Conservation (phyloP, 1,140 invertebrate species). For the Sitobion miscanthi region DNA sequence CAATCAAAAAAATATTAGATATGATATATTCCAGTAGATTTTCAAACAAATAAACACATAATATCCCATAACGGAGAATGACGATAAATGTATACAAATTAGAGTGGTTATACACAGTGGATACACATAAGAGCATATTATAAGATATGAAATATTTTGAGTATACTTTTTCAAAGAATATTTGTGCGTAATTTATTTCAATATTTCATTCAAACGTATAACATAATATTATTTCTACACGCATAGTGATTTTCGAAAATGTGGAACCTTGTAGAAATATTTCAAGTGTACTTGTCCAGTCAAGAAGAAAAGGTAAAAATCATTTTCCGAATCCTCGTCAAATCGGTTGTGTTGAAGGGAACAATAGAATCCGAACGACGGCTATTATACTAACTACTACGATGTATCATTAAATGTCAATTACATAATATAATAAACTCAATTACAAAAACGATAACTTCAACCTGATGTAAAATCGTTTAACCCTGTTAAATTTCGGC, state of each 20-base stretch:
- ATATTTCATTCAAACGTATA: background rate
- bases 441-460: slow-evolving; percentile 27
- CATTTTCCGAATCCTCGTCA: background rate
- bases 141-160: background rate
- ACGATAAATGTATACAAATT: too few relatives aligned
- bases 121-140: background rate
- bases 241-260: background rate
- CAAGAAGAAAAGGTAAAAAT: background rate
- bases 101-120: too few relatives aligned
- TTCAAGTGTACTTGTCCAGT: background rate
- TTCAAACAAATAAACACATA: background rate
- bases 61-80: background rate
- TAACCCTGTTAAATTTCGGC: background rate
- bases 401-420: background rate
- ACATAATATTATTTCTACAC: background rate
- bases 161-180: background rate
- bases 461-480: slow-evolving; percentile 18
- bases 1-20: slow-evolving; percentile 11
- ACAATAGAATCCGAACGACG: background rate
- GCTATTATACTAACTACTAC: background rate
- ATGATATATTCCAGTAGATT: background rate
- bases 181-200: background rate
- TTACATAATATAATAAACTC: background rate
- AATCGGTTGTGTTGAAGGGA: background rate
- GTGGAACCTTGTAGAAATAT: background rate